Evolutionary conservation across 2,888 invertebrate genomes (phyloP), one percentile per base, ranked within the genome.

Genomic region (Acanthosepion esculentum): DNA sequence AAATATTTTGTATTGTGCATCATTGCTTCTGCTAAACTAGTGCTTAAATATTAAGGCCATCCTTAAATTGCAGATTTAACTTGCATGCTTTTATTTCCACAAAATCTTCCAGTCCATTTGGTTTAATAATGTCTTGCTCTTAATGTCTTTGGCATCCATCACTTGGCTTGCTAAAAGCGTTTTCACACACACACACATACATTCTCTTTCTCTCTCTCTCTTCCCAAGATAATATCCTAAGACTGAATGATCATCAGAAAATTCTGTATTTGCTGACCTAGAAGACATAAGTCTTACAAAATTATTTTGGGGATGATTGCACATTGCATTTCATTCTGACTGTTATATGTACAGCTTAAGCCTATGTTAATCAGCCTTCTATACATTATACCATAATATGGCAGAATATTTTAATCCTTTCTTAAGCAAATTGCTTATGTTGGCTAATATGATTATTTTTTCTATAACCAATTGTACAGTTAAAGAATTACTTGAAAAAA

Each of bases 101-200:
- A n/a, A 78, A 78, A 78, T 15, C 78, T 78, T 29, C n/a, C 78
- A 78, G n/a, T 78, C 29, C 78, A n/a, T 78, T 78, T 78, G 7
- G n/a, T 78, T 78, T n/a, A 78, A 78, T 78, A 78, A 78, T 78
- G 78, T 78, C 78, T 78, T 78, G n/a, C 33, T 78, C n/a, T 78
- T 33, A 78, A 78, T 78, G n/a, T 15, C n/a, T n/a, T 78, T 78
- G n/a, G n/a, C n/a, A 78, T 78, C 78, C 78, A 33, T 78, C n/a
- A 78, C n/a, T 78, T 78, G 78, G 10, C 78, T 18, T n/a, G 33
- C 33, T 78, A 78, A 78, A 78, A 78, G 78, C 78, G 8, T n/a
- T 78, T 78, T 33, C 78, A 33, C n/a, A n/a, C 78, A 15, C 78
- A n/a, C n/a, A 78, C 78, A 41, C 41, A 41, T 2, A 2, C 2